Percentiles rank a stretch among this genome's conserved stretches.
These are phyloP conservation scores for Ptilonorhynchus violaceus DNA, from an alignment of 2,113 vertebrate species.

Conservation along the genomic window DNA sequence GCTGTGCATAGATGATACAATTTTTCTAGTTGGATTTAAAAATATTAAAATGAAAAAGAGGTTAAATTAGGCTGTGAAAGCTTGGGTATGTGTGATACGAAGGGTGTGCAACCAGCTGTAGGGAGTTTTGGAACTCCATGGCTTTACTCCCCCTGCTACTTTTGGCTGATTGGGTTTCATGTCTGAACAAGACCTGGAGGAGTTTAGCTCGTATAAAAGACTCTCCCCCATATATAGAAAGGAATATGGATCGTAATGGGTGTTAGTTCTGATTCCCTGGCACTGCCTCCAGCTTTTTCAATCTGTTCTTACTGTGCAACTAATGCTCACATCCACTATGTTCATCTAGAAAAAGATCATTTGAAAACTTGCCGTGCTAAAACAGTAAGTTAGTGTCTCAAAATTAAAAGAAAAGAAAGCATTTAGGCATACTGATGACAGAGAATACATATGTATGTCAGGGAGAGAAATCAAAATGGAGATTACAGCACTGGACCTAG, in stretches of 20 bases:
- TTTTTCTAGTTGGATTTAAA: constrained; percentile 60
- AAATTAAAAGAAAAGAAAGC: not conserved
- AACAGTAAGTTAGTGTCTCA: not conserved
- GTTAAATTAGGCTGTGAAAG: constrained; percentile 24
- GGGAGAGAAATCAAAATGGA: not conserved
- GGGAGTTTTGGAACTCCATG: constrained; percentile 25
- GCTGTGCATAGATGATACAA: constrained; percentile 53
- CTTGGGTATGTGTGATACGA: not conserved
- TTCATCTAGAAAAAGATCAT: not conserved
- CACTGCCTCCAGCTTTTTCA: constrained; percentile 27
- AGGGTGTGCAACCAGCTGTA: constrained; percentile 5
- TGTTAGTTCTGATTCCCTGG: constrained; percentile 4
- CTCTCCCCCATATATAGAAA: not conserved
- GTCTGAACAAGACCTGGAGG: constrained; percentile 31
- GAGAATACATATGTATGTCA: not conserved
- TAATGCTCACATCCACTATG: constrained; percentile 1
- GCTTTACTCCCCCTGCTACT: not conserved
- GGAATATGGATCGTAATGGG: not conserved
- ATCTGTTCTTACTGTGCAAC: constrained; percentile 28
- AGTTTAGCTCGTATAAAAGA: constrained; percentile 14
- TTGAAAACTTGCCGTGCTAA: not conserved
- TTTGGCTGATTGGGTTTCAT: not conserved
- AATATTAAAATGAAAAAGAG: constrained; percentile 65
- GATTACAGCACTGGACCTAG: not conserved
- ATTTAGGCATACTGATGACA: not conserved